These are phyloP conservation scores for Strigops habroptila DNA, from an alignment of 2,113 vertebrate genomes.

Conservation along the genomic window DNA sequence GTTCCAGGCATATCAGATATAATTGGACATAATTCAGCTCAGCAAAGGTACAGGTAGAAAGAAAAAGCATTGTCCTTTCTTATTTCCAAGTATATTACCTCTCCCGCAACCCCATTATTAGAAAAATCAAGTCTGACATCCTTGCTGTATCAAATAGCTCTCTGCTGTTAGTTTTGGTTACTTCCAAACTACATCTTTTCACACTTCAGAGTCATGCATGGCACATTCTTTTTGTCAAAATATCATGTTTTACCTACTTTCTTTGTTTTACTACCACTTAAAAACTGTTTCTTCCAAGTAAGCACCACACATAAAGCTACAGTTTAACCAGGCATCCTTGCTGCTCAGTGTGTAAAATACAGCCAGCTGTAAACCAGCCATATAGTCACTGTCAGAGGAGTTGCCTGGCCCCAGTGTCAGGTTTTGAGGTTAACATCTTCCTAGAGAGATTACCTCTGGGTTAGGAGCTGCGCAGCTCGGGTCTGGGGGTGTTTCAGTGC, in stretches of 20 bases:
- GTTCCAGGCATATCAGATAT: neutral
- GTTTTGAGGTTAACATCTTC: neutral
- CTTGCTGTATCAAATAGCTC: neutral
- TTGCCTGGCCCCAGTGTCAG: neutral
- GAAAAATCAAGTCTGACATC: neutral
- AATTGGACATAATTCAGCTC: neutral
- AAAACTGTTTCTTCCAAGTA: neutral
- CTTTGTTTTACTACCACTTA: neutral
- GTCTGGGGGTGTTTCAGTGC: accelerated
- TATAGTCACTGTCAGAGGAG: accelerated
- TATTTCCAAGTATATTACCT: neutral
- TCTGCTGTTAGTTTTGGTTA: neutral
- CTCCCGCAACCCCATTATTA: too few species aligned
- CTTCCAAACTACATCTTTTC: neutral
- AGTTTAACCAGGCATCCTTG: too few species aligned
- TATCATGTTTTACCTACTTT: neutral
- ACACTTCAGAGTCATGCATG: neutral
- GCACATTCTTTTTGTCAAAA: neutral
- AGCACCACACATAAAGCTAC: neutral
- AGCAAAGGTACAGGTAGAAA: neutral
- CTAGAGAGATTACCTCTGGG: neutral
- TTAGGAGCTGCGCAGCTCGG: neutral
- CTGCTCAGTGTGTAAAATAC: neutral
- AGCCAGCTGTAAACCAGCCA: neutral
- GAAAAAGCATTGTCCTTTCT: neutral